Evolutionary conservation across 2,113 vertebrate species (phyloP), one percentile per base, ranked within the genome.

Genomic region (Terrapene triunguis): DNA sequence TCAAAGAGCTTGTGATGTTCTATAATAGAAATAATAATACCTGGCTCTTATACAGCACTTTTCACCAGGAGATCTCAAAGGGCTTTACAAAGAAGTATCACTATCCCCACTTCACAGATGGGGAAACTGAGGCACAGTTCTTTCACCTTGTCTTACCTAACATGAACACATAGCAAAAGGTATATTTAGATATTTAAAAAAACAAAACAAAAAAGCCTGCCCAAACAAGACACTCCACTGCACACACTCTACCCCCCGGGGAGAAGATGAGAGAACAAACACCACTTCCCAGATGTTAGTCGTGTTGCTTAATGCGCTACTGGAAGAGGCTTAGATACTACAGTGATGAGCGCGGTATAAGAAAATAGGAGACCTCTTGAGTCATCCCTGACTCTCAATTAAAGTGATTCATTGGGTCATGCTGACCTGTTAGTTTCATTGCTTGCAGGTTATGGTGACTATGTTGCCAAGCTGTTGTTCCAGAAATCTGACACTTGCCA

Each of bases 341-440:
- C 17, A 14, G 55, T 27, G 25, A 57, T 65, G 62, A 65, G 29
- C 1, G 3, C 2, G 29, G 32, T 19, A n/a, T 69, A 69, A 38
- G 65, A 38, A 72, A 38, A 38, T 72, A 22, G n/a, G 21, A 22
- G 4, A 72, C 35, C 14, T n/a, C n/a, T 2, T 72, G 87, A 86
- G 35, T 6, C 1, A 10, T 24, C 1, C 4, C 53, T 86, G 4
- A 89, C 8, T 47, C 4, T 88, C 19, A n/a, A 85, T 1, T 1
- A 48, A 29, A 69, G 2, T 55, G 35, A 48, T 32, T 90, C 22
- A 2, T 32, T 79, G n/a, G 3, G 10, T 89, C 72, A 84, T 69
- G 2, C 21, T 65, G 89, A 80, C 3, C 62, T 89, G 54, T 53
- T 53, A 8, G 6, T 12, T 47, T 72, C 62, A 1, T 48, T 74